These are phyloP conservation scores for Pantala flavescens DNA, from an alignment of 1,140 invertebrate genomes.

Conservation along the genomic window DNA sequence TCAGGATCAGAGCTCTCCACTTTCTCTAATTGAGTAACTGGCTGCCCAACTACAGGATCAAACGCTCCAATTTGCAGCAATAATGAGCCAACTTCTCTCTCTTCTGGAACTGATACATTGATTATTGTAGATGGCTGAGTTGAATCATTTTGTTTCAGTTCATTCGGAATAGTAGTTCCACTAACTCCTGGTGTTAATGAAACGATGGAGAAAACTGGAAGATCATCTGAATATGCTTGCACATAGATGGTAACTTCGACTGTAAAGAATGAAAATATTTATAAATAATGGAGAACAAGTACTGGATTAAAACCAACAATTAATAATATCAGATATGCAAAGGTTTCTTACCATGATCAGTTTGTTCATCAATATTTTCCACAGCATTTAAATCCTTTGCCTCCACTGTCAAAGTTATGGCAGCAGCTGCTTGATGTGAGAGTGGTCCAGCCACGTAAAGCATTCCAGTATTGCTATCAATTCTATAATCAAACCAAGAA, in stretches of 20 bases:
- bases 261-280: constrained; percentile 24
- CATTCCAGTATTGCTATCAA: constrained; percentile 55
- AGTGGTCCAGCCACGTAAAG: constrained; percentile 57
- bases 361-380: constrained; percentile 52
- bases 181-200: constrained; percentile 16
- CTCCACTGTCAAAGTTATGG: constrained; percentile 64
- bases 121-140: constrained; percentile 44
- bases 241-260: constrained; percentile 57
- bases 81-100: constrained; percentile 64
- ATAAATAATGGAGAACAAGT: too few species aligned
- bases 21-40: constrained; percentile 50
- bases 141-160: not conserved
- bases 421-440: constrained; percentile 68
- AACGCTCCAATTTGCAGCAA: constrained; percentile 61
- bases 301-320: too few species aligned
- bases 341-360: constrained; percentile 34
- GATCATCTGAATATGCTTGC: constrained; percentile 52
- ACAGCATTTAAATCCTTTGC: constrained; percentile 60
- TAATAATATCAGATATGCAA: too few species aligned
- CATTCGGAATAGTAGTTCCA: not conserved
- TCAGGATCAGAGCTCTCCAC: constrained; percentile 28
- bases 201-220: constrained; percentile 54
- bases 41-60: constrained; percentile 54
- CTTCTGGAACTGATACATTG: constrained; percentile 57
- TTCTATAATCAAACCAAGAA: constrained; percentile 30